phyloP scores from a whole-genome alignment of 2,113 vertebrate genomes.

The Ramphastos sulfuratus region DNA sequence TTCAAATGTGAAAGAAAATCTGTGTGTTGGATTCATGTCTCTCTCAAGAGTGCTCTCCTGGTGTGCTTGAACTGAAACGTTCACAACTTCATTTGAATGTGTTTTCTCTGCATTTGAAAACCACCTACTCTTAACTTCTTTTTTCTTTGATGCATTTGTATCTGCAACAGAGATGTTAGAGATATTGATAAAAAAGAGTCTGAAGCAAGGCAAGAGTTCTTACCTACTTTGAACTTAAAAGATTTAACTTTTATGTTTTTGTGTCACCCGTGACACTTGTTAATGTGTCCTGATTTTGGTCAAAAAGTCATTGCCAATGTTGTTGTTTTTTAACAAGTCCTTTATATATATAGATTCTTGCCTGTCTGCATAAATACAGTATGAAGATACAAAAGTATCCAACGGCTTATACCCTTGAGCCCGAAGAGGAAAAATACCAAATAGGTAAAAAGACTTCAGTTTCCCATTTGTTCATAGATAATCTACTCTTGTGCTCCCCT shows the following conservation, averaged over 20 bases:
- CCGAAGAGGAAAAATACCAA: background rate
- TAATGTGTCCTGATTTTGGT: background rate
- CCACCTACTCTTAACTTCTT: background rate
- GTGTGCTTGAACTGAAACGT: background rate
- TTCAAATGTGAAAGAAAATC: slow-evolving; percentile 1
- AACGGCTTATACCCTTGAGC: background rate
- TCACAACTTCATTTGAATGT: slow-evolving; percentile 2
- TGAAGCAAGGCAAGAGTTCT: background rate
- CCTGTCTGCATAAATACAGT: background rate
- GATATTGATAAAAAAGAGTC: background rate
- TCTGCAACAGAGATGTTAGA: background rate
- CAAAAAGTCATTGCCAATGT: background rate
- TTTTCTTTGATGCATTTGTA: background rate
- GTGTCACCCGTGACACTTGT: background rate
- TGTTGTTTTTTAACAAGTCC: background rate
- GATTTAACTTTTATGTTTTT: background rate
- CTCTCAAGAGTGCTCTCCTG: background rate
- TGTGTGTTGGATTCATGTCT: background rate
- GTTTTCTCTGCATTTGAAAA: background rate
- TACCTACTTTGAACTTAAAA: background rate
- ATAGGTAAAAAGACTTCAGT: background rate
- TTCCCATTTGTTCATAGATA: background rate
- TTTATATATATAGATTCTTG: background rate
- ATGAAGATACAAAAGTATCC: background rate
- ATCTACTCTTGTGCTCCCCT: background rate